phyloP scores from a whole-genome alignment of 2,797 vertebrate species.

The Ciconia nigra region DNA sequence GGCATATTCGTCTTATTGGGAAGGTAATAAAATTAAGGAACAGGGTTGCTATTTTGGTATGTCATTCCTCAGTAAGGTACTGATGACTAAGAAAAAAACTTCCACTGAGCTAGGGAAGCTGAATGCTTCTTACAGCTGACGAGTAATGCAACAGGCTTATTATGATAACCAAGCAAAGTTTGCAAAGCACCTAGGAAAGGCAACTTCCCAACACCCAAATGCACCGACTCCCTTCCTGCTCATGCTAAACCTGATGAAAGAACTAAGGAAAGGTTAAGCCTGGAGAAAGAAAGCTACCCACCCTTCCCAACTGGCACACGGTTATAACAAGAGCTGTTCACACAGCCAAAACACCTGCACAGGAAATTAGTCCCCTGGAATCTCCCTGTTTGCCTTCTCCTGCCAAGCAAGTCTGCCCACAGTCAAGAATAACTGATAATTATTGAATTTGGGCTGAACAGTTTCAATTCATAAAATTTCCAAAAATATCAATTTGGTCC shows the following conservation, averaged over 20 bases:
- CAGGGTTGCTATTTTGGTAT: background rate
- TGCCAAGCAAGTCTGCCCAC: conserved; percentile 22
- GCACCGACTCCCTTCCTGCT: background rate
- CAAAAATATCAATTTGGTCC: background rate
- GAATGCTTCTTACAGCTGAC: background rate
- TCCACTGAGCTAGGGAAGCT: background rate
- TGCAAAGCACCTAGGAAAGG: background rate
- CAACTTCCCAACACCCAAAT: background rate
- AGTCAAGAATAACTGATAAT: conserved; percentile 28
- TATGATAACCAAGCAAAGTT: background rate
- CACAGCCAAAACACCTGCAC: conserved; percentile 24
- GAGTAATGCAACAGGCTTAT: background rate
- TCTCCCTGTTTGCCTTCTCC: background rate
- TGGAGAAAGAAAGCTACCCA: background rate
- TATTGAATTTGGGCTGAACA: background rate
- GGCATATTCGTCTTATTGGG: background rate
- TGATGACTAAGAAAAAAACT: background rate
- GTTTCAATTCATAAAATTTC: background rate
- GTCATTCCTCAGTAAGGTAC: conserved; percentile 9
- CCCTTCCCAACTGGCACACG: background rate
- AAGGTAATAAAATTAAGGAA: conserved; percentile 56
- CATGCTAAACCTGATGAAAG: background rate
- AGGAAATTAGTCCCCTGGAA: conserved; percentile 20
- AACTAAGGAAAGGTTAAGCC: background rate
- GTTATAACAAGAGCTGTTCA: background rate